A percentile compares a stretch with the other conserved stretches of the same genome.
Conservation (phyloP, 1,140 invertebrate species). For the Laodelphax striatellus region DNA sequence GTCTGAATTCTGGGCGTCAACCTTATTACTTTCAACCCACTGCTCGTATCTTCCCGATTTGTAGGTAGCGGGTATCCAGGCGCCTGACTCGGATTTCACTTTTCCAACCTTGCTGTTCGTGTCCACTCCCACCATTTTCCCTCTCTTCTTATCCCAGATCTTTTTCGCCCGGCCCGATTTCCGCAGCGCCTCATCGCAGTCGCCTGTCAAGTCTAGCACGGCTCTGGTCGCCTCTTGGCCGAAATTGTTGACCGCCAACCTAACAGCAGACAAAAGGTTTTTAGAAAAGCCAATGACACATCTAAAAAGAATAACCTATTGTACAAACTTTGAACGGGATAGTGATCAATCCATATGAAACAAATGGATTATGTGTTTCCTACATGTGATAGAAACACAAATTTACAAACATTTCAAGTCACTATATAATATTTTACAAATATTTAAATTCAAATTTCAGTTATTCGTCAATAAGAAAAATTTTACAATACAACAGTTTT, state of each 20-base stretch:
- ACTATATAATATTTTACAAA: no score
- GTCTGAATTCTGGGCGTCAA: constrained; percentile 45
- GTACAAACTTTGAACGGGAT: no score
- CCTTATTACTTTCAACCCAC: constrained; percentile 77
- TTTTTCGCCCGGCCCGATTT: constrained; percentile 38
- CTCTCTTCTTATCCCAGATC: constrained; percentile 84
- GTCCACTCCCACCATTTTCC: constrained; percentile 74
- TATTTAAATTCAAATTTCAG: no score
- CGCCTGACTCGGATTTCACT: constrained; percentile 90
- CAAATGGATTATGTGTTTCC: no score
- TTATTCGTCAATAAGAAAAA: no score
- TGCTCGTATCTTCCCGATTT: constrained; percentile 79
- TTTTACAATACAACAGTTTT: no score
- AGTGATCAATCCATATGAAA: no score
- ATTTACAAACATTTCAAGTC: no score
- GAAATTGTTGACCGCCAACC: constrained; percentile 65
- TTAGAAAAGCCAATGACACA: no score
- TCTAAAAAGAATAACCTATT: no score
- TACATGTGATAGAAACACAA: no score
- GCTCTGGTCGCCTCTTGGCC: constrained; percentile 55
- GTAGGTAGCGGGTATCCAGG: constrained; percentile 86
- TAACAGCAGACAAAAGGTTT: constrained; percentile 27
- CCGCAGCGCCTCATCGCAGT: constrained; percentile 53
- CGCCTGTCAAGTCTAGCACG: constrained; percentile 67
- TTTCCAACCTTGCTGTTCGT: constrained; percentile 43